phyloP scores from a whole-genome alignment of 2,113 vertebrate genomes.

The Gymnorhina tibicen region DNA sequence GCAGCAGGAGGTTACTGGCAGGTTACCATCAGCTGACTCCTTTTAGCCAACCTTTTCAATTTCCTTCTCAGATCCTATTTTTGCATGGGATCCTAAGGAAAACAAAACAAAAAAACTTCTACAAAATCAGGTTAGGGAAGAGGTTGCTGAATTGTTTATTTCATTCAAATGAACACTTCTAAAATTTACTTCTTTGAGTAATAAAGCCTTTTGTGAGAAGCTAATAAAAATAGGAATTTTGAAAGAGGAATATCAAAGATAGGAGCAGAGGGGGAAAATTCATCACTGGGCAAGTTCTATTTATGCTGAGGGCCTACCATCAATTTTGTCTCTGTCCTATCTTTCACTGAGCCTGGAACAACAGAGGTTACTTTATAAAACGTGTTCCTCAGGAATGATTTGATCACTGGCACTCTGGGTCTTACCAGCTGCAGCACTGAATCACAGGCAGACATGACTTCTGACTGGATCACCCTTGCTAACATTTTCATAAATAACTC shows the following conservation, averaged over 20 bases:
- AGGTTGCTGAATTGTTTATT: neutral
- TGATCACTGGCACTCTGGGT: no score
- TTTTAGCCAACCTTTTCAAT: neutral
- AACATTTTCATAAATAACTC: neutral
- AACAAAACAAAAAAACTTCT: accelerated
- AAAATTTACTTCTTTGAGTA: neutral
- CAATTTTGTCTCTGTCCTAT: neutral
- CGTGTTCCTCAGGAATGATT: neutral
- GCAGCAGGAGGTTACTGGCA: neutral
- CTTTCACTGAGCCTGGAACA: neutral
- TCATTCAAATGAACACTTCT: neutral
- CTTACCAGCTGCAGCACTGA: neutral
- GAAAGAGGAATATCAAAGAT: neutral
- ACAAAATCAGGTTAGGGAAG: neutral
- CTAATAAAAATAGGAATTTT: neutral
- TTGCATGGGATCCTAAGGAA: accelerated
- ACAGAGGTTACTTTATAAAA: neutral
- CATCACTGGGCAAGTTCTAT: neutral
- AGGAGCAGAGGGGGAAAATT: neutral
- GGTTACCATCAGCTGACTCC: neutral
- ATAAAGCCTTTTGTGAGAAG: neutral
- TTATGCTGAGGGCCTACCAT: neutral
- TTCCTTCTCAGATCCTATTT: neutral
- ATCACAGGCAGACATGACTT: neutral
- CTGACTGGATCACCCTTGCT: neutral